These are phyloP conservation scores for Peucedramus taeniatus DNA, from an alignment of 2,113 vertebrate species.

Conservation along the genomic window DNA sequence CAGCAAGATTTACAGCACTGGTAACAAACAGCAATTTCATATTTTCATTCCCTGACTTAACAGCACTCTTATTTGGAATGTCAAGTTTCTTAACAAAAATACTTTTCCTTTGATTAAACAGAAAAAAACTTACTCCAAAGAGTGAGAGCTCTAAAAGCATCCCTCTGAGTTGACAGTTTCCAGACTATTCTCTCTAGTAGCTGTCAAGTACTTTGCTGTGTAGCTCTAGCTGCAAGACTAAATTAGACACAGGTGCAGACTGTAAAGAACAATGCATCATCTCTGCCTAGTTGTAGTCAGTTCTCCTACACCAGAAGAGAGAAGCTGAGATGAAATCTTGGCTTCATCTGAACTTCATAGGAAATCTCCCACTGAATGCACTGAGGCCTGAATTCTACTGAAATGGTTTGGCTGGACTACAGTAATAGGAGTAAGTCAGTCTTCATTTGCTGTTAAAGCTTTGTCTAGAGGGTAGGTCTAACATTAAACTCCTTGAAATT, in stretches of 20 bases:
- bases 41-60: constrained; percentile 24
- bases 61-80: not conserved
- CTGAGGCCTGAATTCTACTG: not conserved
- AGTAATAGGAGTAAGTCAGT: not conserved
- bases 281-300: not conserved
- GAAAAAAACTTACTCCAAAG: not conserved
- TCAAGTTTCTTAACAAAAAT: constrained; percentile 40
- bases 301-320: not conserved
- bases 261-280: constrained; percentile 6
- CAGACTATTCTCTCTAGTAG: constrained; percentile 33
- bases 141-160: not conserved
- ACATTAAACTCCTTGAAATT: not conserved
- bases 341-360: not conserved
- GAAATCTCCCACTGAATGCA: not conserved
- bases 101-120: constrained; percentile 27
- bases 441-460: not conserved
- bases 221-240: constrained; percentile 21
- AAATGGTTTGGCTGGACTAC: not conserved
- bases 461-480: not conserved
- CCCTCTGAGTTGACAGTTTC: constrained; percentile 15
- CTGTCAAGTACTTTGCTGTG: constrained; percentile 14
- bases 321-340: not conserved
- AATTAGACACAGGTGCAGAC: constrained; percentile 41
- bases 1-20: constrained; percentile 15
- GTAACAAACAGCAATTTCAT: constrained; percentile 31